Base-by-base conservation (phyloP, 2,113 vertebrate species). In the Daubentonia madagascariensis region DNA sequence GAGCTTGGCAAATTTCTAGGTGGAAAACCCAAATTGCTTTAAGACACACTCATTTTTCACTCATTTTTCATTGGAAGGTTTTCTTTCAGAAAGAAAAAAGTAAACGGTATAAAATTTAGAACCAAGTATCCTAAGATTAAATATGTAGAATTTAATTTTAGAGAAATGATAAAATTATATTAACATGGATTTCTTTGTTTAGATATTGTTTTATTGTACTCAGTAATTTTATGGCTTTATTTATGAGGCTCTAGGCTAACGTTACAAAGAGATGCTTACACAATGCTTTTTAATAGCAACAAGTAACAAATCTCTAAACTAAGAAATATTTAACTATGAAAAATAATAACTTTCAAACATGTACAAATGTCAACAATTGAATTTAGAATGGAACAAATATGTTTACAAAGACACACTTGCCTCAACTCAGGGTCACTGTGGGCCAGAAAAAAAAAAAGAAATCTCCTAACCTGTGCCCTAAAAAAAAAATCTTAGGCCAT, bases 201-300 rank as follows among this genome's bases (percentile, higher is more conserved):
- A 95, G 14, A 83, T 96, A 79, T 45, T 90, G 23, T 45, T 98
- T 97, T 92, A 86, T 97, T 97, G 73, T 1, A 0, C 25, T 72
- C 70, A 50, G 9, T 97, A 48, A 97, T 97, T 97, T 88, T 95
- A 92, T 35, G 92, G 32, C 40, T 97, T 52, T 12, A 0, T 89
- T 89, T 59, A 80, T 45, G 43, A 98, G 57, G 57, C 87, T 92
- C 92, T 57, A 30, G 16, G 73, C 85, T 92, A 65, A 91, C 63
- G 48, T 32, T 35, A 73, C 8, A 94, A 70, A 43, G 57, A 40
- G 84, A 57, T 28, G 18, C 28, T 8, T 76, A 83, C 8, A 70
- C 65, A 30, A 14, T 88, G 22, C 12, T 85, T 91, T 97, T 96
- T 97, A n/a, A 95, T 68, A 95, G 61, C 22, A 85, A 67, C 8